phyloP scores from a whole-genome alignment of 2,888 invertebrate species.

The Melinaea menophilus region DNA sequence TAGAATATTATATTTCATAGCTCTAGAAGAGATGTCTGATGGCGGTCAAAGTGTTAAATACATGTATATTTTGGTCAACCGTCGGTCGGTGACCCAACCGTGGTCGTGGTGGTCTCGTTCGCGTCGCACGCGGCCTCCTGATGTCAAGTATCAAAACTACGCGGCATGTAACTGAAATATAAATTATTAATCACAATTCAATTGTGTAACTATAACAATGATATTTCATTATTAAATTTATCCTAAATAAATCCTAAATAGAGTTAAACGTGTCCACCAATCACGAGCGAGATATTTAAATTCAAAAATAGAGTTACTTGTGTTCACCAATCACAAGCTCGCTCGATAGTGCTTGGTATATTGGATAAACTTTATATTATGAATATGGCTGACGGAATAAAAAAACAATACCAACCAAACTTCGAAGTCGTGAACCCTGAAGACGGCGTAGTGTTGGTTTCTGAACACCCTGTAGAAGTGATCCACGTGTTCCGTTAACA shows the following conservation, averaged over 20 bases:
- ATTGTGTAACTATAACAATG: neutral
- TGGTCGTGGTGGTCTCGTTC: neutral
- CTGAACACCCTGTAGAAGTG: constrained; percentile 64
- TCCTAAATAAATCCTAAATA: no score
- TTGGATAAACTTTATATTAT: neutral
- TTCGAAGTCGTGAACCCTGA: constrained; percentile 60
- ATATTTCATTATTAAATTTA: neutral
- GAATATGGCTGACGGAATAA: neutral
- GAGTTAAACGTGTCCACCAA: no score
- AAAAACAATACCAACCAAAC: constrained; percentile 45
- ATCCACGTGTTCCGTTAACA: constrained; percentile 46
- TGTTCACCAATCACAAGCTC: neutral
- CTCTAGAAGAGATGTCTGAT: no score
- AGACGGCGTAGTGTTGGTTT: constrained; percentile 56
- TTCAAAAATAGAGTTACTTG: neutral
- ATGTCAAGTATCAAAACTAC: constrained; percentile 66
- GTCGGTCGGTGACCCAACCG: neutral
- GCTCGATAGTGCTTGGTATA: neutral
- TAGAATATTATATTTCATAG: no score
- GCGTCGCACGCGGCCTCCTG: neutral
- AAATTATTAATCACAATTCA: neutral
- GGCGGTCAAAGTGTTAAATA: no score
- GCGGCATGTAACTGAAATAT: constrained; percentile 62
- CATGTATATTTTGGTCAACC: no score
- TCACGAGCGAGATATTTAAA: no score